These are phyloP conservation scores for Opisthograptis luteolata DNA, from an alignment of 2,888 invertebrate species.

Conservation along the genomic window DNA sequence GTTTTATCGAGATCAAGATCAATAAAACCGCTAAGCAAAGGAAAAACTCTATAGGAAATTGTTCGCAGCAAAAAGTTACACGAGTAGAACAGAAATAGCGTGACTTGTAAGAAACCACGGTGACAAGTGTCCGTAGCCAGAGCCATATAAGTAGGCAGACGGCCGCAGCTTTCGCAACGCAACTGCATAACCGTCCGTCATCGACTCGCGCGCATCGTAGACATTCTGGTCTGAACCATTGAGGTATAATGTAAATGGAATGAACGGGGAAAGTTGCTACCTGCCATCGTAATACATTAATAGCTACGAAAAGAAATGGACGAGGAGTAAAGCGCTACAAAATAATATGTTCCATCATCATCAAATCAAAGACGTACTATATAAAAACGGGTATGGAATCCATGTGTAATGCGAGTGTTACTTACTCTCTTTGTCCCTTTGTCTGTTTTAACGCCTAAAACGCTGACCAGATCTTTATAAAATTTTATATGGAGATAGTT, in stretches of 20 bases:
- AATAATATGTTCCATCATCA: constrained; percentile 1
- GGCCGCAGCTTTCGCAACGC: constrained; percentile 80
- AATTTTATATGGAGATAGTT: too few species aligned
- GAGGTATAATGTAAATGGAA: too few species aligned
- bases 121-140: constrained; percentile 55
- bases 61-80: neutral
- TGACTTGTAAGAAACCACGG: constrained; percentile 46
- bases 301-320: constrained; percentile 41
- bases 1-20: too few species aligned
- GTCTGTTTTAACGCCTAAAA: too few species aligned
- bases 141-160: constrained; percentile 67
- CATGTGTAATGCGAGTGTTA: too few species aligned
- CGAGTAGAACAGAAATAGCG: constrained; percentile 38
- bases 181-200: constrained; percentile 68
- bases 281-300: constrained; percentile 64
- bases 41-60: too few species aligned
- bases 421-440: too few species aligned
- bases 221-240: too few species aligned
- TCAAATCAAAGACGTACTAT: neutral
- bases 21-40: neutral
- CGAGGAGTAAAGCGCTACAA: constrained; percentile 1
- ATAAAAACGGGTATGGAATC: too few species aligned
- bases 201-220: constrained; percentile 54
- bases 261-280: constrained; percentile 67
- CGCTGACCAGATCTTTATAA: too few species aligned